Base-by-base conservation (phyloP, 2,797 vertebrate species). In the Scomberomorus guttatus region DNA sequence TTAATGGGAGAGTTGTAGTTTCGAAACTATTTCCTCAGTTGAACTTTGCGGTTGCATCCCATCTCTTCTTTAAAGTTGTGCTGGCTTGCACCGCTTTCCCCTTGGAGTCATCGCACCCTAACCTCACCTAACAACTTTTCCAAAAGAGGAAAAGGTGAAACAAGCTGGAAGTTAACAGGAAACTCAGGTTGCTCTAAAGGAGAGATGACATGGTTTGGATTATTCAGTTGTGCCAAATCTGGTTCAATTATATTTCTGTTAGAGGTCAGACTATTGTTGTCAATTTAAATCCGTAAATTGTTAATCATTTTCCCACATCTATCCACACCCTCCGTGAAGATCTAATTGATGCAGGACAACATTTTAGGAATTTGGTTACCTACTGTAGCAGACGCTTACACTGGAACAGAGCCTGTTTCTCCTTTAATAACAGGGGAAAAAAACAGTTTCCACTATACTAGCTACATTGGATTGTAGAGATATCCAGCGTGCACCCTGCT, bases 1-100 rank as follows among this genome's bases (percentile, higher is more conserved):
- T 42, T 51, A 51, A 62, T 67, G 62, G 56, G 64, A 14, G 15
- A 32, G 42, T 14, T 71, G 37, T 32, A 25, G 22, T 65, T 54
- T 70, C 17, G 44, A 58, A 58, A 64, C 25, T 18, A 24, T 54
- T 65, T 58, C 34, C 27, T 32, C 24, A 2, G 20, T 50, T 71
- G 24, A 80, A 46, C 60, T 63, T 58, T 46, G 7, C 3, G 0
- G 13, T 22, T 42, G 6, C 55, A 1, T 3, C 59, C 18, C 48
- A 18, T 50, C 37, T 76, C 24, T 8, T 70, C 24, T 67, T 67
- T 32, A 15, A 60, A 61, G 25, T 42, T 10, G 14, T 24, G 22
- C 27, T 29, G 1, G 13, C 6, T 42, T 1, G 1, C 10, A 3
- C 13, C 2, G 6, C n/a, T 73, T 48, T 46, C 9, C 3, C 7